Evolutionary conservation across 2,113 vertebrate genomes (phyloP), one percentile per base, ranked within the genome.

Genomic region (Proteles cristata): DNA sequence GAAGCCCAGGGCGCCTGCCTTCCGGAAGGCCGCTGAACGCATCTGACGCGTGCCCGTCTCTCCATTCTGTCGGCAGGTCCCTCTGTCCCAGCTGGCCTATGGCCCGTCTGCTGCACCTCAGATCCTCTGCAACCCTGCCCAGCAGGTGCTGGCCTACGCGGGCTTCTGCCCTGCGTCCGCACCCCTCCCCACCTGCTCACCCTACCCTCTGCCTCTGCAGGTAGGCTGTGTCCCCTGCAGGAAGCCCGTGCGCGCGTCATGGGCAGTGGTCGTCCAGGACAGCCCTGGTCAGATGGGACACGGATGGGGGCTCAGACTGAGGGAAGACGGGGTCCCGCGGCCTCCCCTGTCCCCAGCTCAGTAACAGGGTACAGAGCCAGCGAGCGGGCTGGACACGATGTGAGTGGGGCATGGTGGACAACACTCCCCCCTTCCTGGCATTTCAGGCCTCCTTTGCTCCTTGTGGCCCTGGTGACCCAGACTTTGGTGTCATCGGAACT

Each of bases 81-180:
- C 99, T 0, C 74, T 98, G 96, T 98, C 98, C 83, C 99, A 98
- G 96, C 96, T 98, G 4, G 98, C 99, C 84, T 98, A 98, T 26
- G 98, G 99, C 95, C 98, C 99, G 0, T 96, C 98, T 0, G 97
- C 99, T 1, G 98, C 99, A 1, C 99, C 99, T 66, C 99, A 99
- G 98, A 99, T 99, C 97, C 98, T 99, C 71, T 99, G 99, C 98
- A 99, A 99, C 96, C 99, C 99, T 0, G 98, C 99, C 9, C 99
- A 99, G 98, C 99, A 99, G 97, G 98, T 99, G 98, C 97, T 99
- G 96, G 99, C 99, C 6, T 99, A 99, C 0, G 31, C 99, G 0
- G 99, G 99, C 4, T 99, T 99, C 98, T 99, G 99, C 91, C 99
- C 99, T 0, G 96, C 99, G 0, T 97, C 99, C 0, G 98, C 99